Evolutionary conservation across 2,797 vertebrate species (phyloP), one percentile per base, ranked within the genome.

Genomic region (Spea hammondii): DNA sequence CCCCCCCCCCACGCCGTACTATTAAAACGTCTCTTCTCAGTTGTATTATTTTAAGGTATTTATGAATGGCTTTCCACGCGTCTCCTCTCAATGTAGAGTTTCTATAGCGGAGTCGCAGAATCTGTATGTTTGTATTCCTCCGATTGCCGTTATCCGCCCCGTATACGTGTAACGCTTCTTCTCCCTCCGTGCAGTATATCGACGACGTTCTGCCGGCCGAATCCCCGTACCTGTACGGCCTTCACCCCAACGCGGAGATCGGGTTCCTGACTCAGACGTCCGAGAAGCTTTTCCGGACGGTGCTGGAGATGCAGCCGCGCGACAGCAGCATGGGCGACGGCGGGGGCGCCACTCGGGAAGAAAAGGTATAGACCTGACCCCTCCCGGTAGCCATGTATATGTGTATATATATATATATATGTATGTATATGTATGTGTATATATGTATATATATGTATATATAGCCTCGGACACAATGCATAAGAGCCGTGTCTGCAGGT

Each of bases 181-280:
- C 55, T 86, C 75, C 82, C 17, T 48, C 9, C 3, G 65, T 80
- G 4, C 88, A 99, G 97, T 98, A 98, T 85, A 93, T 99, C 0
- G 96, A 99, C 0, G 89, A 93, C 0, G 62, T 82, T 13, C 85
- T 99, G 47, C 97, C 97, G 2, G 74, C 94, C 0, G 97, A 99
- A 86, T 97, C 96, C 0, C 96, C 96, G 0, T 90, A 96, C 78
- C 92, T 99, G 7, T 98, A 98, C 0, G 95, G 97, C 64, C 95
- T 98, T 57, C 97, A 98, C 77, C 95, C 97, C 46, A 99, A 98
- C 0, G 96, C 97, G 0, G 97, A 99, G 91, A 96, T 98, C 1
- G 96, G 95, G 46, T 95, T 97, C 88, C 92, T 98, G 4, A 96
- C 95, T 0, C 95, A 96, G 87, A 95, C 93, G 0, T 98, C 97